Evolutionary conservation across 1,140 invertebrate species (phyloP).

Genomic region (Parasteatoda tepidariorum): DNA sequence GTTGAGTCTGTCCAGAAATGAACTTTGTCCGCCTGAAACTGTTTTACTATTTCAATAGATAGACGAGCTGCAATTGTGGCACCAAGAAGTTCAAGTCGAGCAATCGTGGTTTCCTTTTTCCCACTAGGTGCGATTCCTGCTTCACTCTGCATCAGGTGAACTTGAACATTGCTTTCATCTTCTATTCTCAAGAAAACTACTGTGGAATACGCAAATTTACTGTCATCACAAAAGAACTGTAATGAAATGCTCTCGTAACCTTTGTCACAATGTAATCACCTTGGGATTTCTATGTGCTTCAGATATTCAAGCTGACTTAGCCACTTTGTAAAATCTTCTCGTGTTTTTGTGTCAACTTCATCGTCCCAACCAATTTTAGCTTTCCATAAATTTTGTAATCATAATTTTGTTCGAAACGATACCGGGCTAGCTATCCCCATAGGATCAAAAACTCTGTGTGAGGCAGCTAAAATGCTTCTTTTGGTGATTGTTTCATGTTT

Average conservation of each 20-base stretch:
- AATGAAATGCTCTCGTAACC: background rate
- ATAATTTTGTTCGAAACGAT: conserved; percentile 7
- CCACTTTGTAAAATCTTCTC: conserved; percentile 9
- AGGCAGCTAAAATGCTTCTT: conserved; percentile 5
- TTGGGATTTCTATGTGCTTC: background rate
- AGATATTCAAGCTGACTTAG: conserved; percentile 22
- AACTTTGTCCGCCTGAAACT: background rate
- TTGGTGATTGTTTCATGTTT: background rate
- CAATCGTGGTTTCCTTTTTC: conserved; percentile 2
- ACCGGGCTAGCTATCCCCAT: conserved; percentile 35
- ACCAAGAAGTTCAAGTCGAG: conserved; percentile 7
- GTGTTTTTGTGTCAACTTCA: conserved; percentile 11
- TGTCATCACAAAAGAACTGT: conserved; percentile 25
- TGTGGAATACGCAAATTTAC: background rate
- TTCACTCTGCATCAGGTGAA: conserved; percentile 31
- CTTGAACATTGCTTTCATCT: conserved; percentile 16
- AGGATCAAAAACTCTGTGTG: conserved; percentile 39
- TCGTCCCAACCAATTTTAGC: conserved; percentile 17
- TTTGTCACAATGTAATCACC: conserved; percentile 7
- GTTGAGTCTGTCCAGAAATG: conserved; percentile 7
- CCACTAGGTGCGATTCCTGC: conserved; percentile 27
- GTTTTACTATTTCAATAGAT: background rate
- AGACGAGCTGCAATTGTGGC: conserved; percentile 22
- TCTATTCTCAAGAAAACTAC: background rate
- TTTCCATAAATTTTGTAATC: background rate